phyloP scores from a whole-genome alignment of 2,888 invertebrate genomes.

The Epinotia nisella region DNA sequence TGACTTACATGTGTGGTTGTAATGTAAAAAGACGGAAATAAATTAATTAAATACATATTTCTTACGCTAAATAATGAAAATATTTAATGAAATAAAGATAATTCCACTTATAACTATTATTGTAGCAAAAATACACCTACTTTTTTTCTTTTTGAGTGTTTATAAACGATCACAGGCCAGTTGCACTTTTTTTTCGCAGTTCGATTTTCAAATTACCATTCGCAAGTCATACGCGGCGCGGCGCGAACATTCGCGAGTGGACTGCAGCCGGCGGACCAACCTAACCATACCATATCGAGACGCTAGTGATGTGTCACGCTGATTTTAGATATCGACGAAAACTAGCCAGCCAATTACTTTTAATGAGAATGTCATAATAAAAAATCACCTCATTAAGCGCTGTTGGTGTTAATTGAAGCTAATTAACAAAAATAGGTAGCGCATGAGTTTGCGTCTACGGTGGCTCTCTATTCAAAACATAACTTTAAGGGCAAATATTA shows the following conservation, averaged over 20 bases:
- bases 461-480: too few species aligned
- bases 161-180: conserved; percentile 25
- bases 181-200: conserved; percentile 48
- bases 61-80: conserved; percentile 6
- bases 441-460: too few species aligned
- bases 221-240: conserved; percentile 52
- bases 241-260: conserved; percentile 65
- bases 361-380: conserved; percentile 21
- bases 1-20: background rate
- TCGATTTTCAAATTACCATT: conserved; percentile 50
- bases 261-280: conserved; percentile 63
- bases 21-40: background rate
- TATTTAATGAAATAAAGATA: conserved; percentile 8
- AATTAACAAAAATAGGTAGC: too few species aligned
- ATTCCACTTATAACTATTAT: background rate
- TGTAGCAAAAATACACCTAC: conserved; percentile 31
- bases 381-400: background rate
- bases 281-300: conserved; percentile 54
- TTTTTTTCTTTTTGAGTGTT: conserved; percentile 19
- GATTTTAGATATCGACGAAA: conserved; percentile 58
- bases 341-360: conserved; percentile 32
- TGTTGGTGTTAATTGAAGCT: background rate
- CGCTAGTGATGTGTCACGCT: conserved; percentile 61
- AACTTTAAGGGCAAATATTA: too few species aligned
- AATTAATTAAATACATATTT: background rate